Conservation (phyloP, 2,888 invertebrate species). For the Lottia gigantea region DNA sequence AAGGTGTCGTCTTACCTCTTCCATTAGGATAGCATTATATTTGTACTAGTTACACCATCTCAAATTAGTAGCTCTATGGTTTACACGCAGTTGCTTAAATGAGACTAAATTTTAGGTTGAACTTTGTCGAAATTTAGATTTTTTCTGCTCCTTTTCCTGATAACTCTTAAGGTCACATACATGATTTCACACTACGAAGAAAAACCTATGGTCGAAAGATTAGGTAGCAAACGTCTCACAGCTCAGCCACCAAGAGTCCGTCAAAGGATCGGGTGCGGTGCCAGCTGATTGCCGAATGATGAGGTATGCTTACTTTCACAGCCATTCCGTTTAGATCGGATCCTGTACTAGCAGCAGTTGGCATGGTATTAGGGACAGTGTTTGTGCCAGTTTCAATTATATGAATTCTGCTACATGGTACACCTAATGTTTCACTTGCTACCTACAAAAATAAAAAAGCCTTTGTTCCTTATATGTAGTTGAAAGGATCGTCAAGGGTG, state of each 20-base stretch:
- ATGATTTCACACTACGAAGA: background rate
- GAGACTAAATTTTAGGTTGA: background rate
- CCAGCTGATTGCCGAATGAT: too few relatives aligned
- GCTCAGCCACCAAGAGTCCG: background rate
- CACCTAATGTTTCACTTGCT: slow-evolving; percentile 33
- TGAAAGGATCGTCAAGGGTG: too few relatives aligned
- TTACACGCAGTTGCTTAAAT: too few relatives aligned
- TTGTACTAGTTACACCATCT: too few relatives aligned
- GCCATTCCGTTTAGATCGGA: slow-evolving; percentile 40
- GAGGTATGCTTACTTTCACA: slow-evolving; percentile 23
- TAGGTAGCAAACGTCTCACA: background rate
- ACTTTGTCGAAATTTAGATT: too few relatives aligned
- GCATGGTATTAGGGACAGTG: slow-evolving; percentile 32
- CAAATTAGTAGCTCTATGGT: too few relatives aligned
- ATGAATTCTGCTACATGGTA: slow-evolving; percentile 29
- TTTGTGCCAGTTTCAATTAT: slow-evolving; percentile 37
- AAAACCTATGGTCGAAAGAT: background rate
- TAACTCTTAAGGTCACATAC: too few relatives aligned
- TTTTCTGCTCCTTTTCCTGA: too few relatives aligned
- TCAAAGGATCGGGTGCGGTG: too few relatives aligned
- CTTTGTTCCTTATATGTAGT: background rate
- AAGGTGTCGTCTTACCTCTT: too few relatives aligned
- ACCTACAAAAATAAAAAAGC: slow-evolving; percentile 22
- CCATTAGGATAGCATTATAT: too few relatives aligned
- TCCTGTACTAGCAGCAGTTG: slow-evolving; percentile 35